Base-by-base conservation (phyloP, 2,888 invertebrate genomes). In the Drosophila testacea region DNA sequence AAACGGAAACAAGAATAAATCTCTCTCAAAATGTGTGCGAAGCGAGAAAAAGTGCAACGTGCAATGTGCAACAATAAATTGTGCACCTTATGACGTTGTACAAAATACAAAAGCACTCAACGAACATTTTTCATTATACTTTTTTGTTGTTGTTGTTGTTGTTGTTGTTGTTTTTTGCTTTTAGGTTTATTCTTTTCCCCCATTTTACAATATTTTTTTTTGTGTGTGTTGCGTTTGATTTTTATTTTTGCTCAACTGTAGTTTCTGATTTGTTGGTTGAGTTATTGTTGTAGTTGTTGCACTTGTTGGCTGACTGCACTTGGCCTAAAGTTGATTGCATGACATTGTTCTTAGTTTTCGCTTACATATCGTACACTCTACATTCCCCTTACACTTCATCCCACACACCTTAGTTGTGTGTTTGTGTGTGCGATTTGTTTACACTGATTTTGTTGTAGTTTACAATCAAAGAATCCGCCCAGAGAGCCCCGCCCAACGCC, bases 241-340 rank as follows among this genome's bases (percentile, higher is more conserved):
- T 27, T 56, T 56, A n/a, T 56, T 56, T 34, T 13, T 38, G 28
- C 36, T 73, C 52, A 60, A 73, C 64, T 70, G 55, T 57, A 51
- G 69, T 48, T 79, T 63, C 55, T 68, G 69, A 66, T 75, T 75
- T 69, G 79, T 52, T 56, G 59, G 50, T 51, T 42, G 52, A 59
- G 41, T 38, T 63, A 55, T 63, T 55, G 55, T 64, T 79, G 65
- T 54, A 60, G 42, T 36, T 62, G 69, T 38, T 71, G 64, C 46
- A 69, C 60, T 60, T 69, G 63, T 60, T 69, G 74, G 51, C 52
- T 71, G 73, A 76, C 61, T 78, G 83, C 84, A 84, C 82, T 84
- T 87, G 79, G 83, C 84, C 87, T 72, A 87, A 83, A 83, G 83
- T 87, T 83, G 83, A 83, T 83, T 83, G 83, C 83, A 83, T 87